phyloP scores from a whole-genome alignment of 2,888 invertebrate species.

The Uloborus plumipes region DNA sequence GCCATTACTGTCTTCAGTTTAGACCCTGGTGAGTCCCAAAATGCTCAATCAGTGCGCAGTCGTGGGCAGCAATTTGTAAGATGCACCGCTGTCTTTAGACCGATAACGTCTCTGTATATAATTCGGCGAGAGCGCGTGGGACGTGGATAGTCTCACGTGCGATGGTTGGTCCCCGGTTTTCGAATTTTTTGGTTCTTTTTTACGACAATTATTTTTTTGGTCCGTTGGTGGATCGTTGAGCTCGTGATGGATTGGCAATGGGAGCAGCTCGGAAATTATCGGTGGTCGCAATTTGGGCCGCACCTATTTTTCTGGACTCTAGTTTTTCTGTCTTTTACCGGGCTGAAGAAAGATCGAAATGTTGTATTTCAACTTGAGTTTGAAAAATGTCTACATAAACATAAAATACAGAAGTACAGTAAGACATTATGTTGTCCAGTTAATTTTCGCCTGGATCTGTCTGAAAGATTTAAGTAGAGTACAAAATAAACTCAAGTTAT shows the following conservation, averaged over 20 bases:
- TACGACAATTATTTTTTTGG: too few relatives aligned
- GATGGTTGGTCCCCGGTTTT: not conserved
- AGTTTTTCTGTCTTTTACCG: not conserved
- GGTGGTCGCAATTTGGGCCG: slow-evolving; percentile 10
- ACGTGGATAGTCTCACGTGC: slow-evolving; percentile 28
- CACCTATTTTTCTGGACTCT: slow-evolving; percentile 27
- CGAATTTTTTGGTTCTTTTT: slow-evolving; percentile 1
- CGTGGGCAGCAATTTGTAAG: slow-evolving; percentile 60
- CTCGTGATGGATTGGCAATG: slow-evolving; percentile 36
- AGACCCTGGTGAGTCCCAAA: not conserved
- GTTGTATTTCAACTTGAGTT: too few relatives aligned
- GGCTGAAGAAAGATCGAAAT: not conserved
- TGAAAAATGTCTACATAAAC: too few relatives aligned
- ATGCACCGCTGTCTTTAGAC: not conserved
- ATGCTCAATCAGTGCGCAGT: not conserved
- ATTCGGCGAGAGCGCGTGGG: not conserved
- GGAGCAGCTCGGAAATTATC: slow-evolving; percentile 30
- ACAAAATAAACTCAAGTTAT: too few relatives aligned
- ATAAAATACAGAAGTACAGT: too few relatives aligned
- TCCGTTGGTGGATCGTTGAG: slow-evolving; percentile 8
- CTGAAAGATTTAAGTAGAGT: too few relatives aligned
- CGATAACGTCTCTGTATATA: slow-evolving; percentile 38
- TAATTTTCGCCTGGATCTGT: too few relatives aligned
- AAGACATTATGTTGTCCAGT: too few relatives aligned
- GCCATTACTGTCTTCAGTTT: too few relatives aligned